phyloP scores from a whole-genome alignment of 2,113 vertebrate genomes.

The Otis tarda region DNA sequence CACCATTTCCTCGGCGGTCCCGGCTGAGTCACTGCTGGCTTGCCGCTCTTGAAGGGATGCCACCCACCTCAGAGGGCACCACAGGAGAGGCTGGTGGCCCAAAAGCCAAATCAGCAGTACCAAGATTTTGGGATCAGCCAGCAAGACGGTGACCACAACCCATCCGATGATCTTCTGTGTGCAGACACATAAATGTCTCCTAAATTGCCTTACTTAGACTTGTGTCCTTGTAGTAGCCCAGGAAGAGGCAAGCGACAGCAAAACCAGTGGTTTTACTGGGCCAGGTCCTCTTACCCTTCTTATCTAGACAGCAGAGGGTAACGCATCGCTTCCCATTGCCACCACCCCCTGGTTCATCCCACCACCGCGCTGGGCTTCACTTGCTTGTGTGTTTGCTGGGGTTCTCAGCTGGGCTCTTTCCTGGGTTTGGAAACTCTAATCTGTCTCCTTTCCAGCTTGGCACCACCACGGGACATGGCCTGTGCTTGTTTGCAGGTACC shows the following conservation, averaged over 20 bases:
- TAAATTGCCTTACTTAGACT: not conserved
- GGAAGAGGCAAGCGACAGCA: not conserved
- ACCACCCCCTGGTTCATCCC: not conserved
- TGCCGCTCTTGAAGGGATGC: not conserved
- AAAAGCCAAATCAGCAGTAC: not conserved
- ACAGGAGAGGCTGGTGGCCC: not conserved
- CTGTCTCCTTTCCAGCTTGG: not conserved
- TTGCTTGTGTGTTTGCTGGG: accelerated
- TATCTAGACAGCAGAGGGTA: not conserved
- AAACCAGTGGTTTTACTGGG: not conserved
- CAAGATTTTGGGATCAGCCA: not conserved
- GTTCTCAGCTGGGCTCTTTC: accelerated
- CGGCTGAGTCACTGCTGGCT: not conserved
- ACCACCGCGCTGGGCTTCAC: accelerated
- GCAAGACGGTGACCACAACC: not conserved
- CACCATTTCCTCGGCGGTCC: accelerated
- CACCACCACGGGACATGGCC: not conserved
- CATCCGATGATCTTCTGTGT: not conserved
- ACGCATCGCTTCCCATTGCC: accelerated
- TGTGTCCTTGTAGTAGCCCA: not conserved
- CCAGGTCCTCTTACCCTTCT: not conserved
- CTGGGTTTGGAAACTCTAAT: not conserved
- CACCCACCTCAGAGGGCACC: not conserved
- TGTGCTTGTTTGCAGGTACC: not conserved
- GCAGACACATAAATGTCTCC: not conserved